Evolutionary conservation across 2,888 invertebrate genomes (phyloP).

Genomic region (Hymenopus coronatus): DNA sequence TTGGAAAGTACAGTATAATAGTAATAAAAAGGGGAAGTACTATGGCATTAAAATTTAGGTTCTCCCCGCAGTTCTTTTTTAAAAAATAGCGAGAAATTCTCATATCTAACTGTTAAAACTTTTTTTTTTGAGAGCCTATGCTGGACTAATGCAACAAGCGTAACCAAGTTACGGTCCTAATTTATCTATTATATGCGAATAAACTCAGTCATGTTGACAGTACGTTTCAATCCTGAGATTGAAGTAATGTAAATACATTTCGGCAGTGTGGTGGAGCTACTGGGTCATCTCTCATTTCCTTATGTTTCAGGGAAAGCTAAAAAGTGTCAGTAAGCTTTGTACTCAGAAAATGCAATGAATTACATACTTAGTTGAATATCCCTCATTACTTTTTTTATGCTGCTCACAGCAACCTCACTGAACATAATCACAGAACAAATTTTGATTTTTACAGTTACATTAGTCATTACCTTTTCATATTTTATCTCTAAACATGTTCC

Average conservation of each 20-base stretch:
- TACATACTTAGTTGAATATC: not conserved
- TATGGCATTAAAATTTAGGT: not conserved
- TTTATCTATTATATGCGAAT: not conserved
- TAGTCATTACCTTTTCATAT: not conserved
- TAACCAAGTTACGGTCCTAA: not conserved
- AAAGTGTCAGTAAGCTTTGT: not conserved
- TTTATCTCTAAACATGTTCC: not conserved
- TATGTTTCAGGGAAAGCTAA: not conserved
- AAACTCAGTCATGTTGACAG: not conserved
- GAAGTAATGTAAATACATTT: not conserved
- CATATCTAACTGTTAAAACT: not conserved
- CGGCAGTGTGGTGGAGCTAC: conserved; percentile 2
- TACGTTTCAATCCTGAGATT: not conserved
- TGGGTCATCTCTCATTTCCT: not conserved
- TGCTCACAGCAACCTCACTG: too few relatives aligned
- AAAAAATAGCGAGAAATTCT: not conserved
- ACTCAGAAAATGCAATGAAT: not conserved
- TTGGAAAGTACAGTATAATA: conserved; percentile 3
- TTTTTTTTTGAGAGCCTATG: not conserved
- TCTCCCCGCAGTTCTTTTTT: not conserved
- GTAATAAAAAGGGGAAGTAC: conserved; percentile 5
- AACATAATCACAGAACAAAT: not conserved
- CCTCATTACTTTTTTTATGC: not conserved
- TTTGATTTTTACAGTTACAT: not conserved
- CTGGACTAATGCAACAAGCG: not conserved